phyloP scores from a whole-genome alignment of 2,888 invertebrate species.

The Nematopogon swammerdamellus region DNA sequence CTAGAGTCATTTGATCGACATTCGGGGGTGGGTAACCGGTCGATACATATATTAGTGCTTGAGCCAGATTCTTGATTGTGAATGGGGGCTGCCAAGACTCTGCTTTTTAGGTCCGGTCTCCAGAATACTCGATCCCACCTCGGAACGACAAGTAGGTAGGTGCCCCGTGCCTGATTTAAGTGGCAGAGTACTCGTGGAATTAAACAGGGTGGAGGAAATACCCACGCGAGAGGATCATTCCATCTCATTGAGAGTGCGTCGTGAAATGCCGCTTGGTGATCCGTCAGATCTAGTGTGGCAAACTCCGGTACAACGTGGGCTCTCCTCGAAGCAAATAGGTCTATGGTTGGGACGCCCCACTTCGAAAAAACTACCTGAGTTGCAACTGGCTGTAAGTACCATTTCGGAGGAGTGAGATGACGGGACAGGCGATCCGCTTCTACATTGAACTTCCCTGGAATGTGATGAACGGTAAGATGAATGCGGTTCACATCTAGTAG shows the following conservation, averaged over 20 bases:
- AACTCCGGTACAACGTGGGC: slow-evolving; percentile 8
- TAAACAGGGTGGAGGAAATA: slow-evolving; percentile 19
- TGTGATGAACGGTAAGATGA: slow-evolving; percentile 3
- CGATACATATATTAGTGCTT: slow-evolving; percentile 7
- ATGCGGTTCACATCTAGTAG: too few species aligned
- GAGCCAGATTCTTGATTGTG: slow-evolving; percentile 6
- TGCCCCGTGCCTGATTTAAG: slow-evolving; percentile 10
- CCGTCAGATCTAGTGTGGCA: slow-evolving; percentile 2
- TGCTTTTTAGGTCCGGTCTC: slow-evolving; percentile 13
- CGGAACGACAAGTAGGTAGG: slow-evolving; percentile 11
- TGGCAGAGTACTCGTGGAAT: slow-evolving; percentile 12
- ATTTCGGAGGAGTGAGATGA: slow-evolving; percentile 8
- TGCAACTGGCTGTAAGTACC: slow-evolving; percentile 10
- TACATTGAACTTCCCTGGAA: slow-evolving; percentile 15
- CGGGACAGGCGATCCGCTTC: not conserved
- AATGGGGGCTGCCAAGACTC: slow-evolving; percentile 7
- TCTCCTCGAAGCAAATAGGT: slow-evolving; percentile 10
- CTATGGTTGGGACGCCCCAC: slow-evolving; percentile 11
- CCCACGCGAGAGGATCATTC: slow-evolving; percentile 14
- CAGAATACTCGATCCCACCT: slow-evolving; percentile 15
- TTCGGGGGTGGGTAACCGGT: slow-evolving; percentile 3
- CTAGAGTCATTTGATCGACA: not conserved
- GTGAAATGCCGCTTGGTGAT: slow-evolving; percentile 3
- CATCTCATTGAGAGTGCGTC: slow-evolving; percentile 16
- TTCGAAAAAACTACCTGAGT: slow-evolving; percentile 7